Evolutionary conservation across 2,113 vertebrate genomes (phyloP).

Genomic region (Onychostruthus taczanowskii): DNA sequence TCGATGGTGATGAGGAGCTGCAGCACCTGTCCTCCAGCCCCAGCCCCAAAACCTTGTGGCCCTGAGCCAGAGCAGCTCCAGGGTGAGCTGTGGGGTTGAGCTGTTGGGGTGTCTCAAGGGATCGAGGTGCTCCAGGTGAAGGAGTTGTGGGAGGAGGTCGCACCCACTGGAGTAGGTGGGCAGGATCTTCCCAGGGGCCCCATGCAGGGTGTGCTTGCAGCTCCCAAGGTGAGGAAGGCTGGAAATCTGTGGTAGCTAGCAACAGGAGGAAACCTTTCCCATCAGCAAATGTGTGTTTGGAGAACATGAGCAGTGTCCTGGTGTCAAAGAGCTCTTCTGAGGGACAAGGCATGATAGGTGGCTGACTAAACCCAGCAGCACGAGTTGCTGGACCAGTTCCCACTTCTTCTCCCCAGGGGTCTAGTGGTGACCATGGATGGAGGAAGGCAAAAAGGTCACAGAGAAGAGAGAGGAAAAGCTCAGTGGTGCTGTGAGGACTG

Average conservation of each 20-base stretch:
- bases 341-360: background rate
- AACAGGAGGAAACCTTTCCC: background rate
- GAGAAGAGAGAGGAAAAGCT: background rate
- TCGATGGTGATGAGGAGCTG: accelerated
- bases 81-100: background rate
- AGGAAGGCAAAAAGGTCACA: background rate
- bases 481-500: accelerated
- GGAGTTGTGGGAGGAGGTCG: background rate
- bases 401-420: background rate
- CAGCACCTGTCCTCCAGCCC: accelerated
- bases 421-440: accelerated
- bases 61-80: background rate
- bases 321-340: background rate
- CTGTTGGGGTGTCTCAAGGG: accelerated
- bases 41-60: accelerated
- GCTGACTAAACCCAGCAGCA: background rate
- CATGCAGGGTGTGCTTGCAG: background rate
- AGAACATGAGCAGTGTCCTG: background rate
- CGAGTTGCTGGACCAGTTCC: accelerated
- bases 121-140: accelerated
- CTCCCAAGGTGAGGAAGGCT: background rate
- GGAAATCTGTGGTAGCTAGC: background rate
- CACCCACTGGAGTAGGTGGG: too few relatives aligned
- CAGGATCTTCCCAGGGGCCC: background rate
- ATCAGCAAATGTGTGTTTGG: accelerated